Base-by-base conservation (phyloP, 2,113 vertebrate genomes). In the Puma concolor region DNA sequence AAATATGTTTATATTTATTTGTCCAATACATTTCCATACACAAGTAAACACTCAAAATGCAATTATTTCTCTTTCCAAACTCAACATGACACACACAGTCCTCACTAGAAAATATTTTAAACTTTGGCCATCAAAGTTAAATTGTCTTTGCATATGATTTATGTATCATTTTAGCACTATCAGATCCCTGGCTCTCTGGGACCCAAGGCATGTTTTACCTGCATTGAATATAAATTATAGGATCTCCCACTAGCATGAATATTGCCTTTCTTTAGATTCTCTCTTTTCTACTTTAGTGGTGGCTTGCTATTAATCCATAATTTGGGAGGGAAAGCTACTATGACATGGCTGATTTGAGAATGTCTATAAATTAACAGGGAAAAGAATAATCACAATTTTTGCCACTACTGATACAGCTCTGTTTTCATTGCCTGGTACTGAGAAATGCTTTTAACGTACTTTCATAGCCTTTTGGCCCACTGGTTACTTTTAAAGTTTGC, bases 51-150 rank as follows among this genome's bases (percentile, higher is more conserved):
- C 36, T 66, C 15, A 36, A 50, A 69, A 57, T 64, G 64, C n/a
- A 92, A 94, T 72, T 95, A 27, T 94, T 97, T 94, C 60, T 85
- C 36, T 94, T 60, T 54, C 25, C 29, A 82, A 95, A 90, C 23
- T 54, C 52, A 90, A 50, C 7, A n/a, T 82, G 69, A 29, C 14
- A 60, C 36, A n/a, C 7, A 50, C 41, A 38, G 48, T 91, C 29
- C 84, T 84, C 38, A 69, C 27, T 67, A 67, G 66, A 69, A 92
- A 84, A 25, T 67, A 60, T 72, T 92, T 97, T 77, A 44, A 81
- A 92, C 13, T 72, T 77, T 85, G 48, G 11, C 16, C 23, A 86
- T 85, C 29, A 77, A 52, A 76, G 57, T 93, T 7, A 57, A 67
- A 36, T 69, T 4, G 2, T 88, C n/a, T 86, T 57, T 95, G 54